Base-by-base conservation (phyloP, 92 coral and sea anemone species). In the Micromussa lordhowensis region DNA sequence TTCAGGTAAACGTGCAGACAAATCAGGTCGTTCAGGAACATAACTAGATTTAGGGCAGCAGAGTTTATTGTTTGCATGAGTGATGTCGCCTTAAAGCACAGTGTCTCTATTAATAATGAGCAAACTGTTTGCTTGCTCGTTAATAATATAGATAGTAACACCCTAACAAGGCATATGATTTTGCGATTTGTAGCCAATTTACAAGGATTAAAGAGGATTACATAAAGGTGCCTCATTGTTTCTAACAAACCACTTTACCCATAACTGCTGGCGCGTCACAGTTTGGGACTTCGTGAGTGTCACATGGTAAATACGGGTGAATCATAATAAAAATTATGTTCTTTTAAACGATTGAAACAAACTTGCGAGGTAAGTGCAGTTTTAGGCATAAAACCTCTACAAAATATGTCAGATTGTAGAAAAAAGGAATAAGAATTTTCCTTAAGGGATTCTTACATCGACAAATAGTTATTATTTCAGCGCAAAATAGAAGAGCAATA, bases 201-300 rank as follows among this genome's bases (percentile, higher is more conserved):
- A 79, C 69, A 55, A 31, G 71, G 49, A 79, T 79, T 38, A 79
- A 29, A 54, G 21, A 30, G 82, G 63, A 53, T 54, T 55, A 31
- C n/a, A 79, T 2, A 34, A 29, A 19, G 83, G 38, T 79, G 29
- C 71, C 21, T 57, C 70, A 55, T 15, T 79, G 70, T 57, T 21
- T 79, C 30, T 26, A 17, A 10, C 70, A 19, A 58, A 58, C 83
- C 83, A 31, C 83, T 57, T 58, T 32, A 21, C 64, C 68, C 38
- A 26, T 53, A 78, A 74, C 54, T 34, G 49, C 51, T 2, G 4
- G 38, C 59, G 63, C 59, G 12, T 28, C 35, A 19, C 44, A 35
- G 64, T 78, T 78, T 5, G 81, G 8, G 31, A 22, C 22, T n/a
- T n/a, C n/a, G n/a, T 14, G 12, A 4, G 82, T 35, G 13, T 73